These are phyloP conservation scores for Irena cyanogastra DNA, from an alignment of 2,113 vertebrate genomes.

Conservation along the genomic window DNA sequence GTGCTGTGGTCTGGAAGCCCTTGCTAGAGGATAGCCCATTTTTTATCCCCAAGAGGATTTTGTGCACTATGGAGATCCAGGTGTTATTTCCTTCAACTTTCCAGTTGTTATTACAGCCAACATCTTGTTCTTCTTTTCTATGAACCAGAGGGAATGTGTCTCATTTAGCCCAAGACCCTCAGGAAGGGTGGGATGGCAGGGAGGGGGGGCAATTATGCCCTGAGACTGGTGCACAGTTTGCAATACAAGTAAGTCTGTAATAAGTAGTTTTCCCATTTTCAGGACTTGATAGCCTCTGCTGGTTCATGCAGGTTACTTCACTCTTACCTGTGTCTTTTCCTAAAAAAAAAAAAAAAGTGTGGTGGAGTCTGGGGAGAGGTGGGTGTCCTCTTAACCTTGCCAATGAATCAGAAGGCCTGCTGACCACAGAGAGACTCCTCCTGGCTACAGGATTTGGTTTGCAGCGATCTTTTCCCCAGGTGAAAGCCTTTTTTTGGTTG, in stretches of 20 bases:
- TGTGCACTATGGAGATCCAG: neutral
- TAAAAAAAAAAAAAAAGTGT: neutral
- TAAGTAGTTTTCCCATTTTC: neutral
- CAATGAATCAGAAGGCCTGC: neutral
- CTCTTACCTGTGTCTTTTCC: neutral
- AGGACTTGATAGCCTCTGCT: neutral
- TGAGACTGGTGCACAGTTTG: neutral
- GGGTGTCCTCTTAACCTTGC: neutral
- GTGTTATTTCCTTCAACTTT: neutral
- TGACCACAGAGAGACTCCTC: neutral
- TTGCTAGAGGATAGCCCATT: neutral
- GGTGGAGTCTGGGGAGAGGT: accelerated
- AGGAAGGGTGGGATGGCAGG: neutral
- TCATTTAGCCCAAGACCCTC: neutral
- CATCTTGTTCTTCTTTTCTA: neutral
- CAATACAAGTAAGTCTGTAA: neutral
- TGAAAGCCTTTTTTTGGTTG: neutral
- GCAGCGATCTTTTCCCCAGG: neutral
- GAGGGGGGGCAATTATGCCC: neutral
- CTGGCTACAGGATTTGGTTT: neutral
- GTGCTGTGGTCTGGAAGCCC: neutral
- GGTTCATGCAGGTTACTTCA: neutral
- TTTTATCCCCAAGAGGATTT: neutral
- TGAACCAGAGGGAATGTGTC: neutral
- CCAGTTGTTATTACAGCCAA: neutral